phyloP scores from a whole-genome alignment of 2,113 vertebrate species.

The Sterna hirundo region DNA sequence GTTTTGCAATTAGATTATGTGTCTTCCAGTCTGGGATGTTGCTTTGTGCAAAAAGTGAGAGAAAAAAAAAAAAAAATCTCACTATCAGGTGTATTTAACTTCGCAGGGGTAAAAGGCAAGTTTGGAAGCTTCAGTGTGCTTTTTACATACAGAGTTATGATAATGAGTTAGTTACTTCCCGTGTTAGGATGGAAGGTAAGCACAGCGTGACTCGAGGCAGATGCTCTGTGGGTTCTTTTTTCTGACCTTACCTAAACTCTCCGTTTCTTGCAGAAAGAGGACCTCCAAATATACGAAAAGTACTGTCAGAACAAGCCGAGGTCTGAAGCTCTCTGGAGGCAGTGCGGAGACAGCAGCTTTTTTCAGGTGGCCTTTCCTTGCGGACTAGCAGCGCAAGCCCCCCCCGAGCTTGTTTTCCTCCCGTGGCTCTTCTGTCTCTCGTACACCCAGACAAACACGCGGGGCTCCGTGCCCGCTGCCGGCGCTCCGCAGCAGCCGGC shows the following conservation, averaged over 20 bases:
- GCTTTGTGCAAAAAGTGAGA: background rate
- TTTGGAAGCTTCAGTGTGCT: background rate
- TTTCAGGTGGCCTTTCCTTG: slow-evolving; percentile 78
- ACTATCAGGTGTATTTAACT: background rate
- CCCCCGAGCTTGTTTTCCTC: background rate
- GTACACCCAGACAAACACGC: background rate
- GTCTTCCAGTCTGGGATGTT: background rate
- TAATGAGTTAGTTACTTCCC: background rate
- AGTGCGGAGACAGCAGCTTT: slow-evolving; percentile 91
- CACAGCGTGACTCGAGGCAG: background rate
- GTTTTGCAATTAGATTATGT: background rate
- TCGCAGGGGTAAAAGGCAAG: background rate
- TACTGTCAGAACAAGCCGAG: slow-evolving; percentile 95
- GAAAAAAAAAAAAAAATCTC: background rate
- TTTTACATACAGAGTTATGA: background rate
- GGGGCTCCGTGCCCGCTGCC: background rate
- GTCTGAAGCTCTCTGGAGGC: slow-evolving; percentile 92
- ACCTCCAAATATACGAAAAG: slow-evolving; percentile 94
- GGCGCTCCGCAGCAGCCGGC: no score
- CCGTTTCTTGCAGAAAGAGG: slow-evolving; percentile 86
- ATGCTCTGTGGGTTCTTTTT: background rate
- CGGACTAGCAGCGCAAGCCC: background rate
- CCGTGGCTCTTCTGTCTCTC: background rate
- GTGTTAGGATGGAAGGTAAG: background rate
- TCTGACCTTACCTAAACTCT: background rate